Evolutionary conservation across 2,888 invertebrate genomes (phyloP), one percentile per base, ranked within the genome.

Genomic region (Argyresthia albistria): DNA sequence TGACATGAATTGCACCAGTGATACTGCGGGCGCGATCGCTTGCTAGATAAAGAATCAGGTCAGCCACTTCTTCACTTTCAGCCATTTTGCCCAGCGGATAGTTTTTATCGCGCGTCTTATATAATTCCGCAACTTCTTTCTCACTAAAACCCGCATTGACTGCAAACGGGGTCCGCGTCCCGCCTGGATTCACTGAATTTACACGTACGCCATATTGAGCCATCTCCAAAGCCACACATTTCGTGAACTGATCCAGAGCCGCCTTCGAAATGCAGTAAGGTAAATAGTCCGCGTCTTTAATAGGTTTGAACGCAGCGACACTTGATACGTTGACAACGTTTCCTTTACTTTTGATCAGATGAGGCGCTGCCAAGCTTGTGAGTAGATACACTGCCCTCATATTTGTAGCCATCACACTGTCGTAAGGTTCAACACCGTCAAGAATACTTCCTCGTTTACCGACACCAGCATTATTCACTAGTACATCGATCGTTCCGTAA

Each of bases 111-210:
- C 92, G 90, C 54, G 91, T 90, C 66, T 96, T 93, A 60, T 97
- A 89, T 76, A 97, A 93, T 76, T 90, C 89, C 45, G 67, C 65
- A 46, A 65, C 68, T 62, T 80, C 57, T 82, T 89, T 76, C 92
- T 93, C 55, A 90, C 89, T 64, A 90, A 91, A 71, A 92, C 95
- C 70, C 93, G 89, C 82, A 93, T 96, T 80, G 62, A 73, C 67
- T 14, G 67, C 73, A 57, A 84, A 84, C 36, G 67, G 57, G 11
- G 97, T 97, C n/a, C 92, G 77, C 6, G 94, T 93, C 0, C 97
- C 97, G n/a, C 98, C 98, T 7, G 98, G 98, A 81, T 96, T 97
- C 0, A 97, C 96, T 37, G 93, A 91, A 78, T 97, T 97, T 0
- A 95, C 96, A 43, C 97, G 89, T 0, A 97, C 94, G 58, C 92